Conservation (phyloP, 2,113 vertebrate species). For the Datnioides undecimradiatus region DNA sequence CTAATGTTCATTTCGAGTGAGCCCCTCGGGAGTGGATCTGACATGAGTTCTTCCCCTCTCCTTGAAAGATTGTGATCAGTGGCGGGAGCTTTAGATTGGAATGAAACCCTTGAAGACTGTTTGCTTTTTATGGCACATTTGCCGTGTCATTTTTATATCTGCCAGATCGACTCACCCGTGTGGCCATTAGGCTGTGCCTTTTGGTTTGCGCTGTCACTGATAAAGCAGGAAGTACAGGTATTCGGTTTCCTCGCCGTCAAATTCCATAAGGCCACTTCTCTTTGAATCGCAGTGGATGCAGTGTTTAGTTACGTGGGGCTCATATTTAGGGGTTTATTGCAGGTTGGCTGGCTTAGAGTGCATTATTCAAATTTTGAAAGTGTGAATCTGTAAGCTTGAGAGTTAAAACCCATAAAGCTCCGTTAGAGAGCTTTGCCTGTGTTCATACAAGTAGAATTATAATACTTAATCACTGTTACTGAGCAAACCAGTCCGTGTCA, state of each 20-base stretch:
- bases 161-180: neutral
- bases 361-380: conserved; percentile 67
- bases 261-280: conserved; percentile 41
- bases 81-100: neutral
- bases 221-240: conserved; percentile 17
- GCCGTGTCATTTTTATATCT: no score
- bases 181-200: neutral
- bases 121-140: neutral
- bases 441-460: conserved; percentile 51
- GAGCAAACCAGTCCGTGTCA: conserved; percentile 32
- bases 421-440: conserved; percentile 38
- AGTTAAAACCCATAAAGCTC: conserved; percentile 65
- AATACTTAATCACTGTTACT: conserved; percentile 55
- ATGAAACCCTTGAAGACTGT: conserved; percentile 18
- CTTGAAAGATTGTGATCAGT: neutral
- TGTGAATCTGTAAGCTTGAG: conserved; percentile 49
- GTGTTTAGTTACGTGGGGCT: conserved; percentile 53
- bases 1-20: neutral
- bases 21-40: conserved; percentile 10
- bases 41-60: neutral
- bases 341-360: conserved; percentile 64
- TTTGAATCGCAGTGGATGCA: conserved; percentile 49
- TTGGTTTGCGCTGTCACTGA: neutral
- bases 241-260: conserved; percentile 30
- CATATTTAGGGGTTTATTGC: conserved; percentile 54